phyloP scores from a whole-genome alignment of 2,113 vertebrate species.

The Xiphophorus couchianus region DNA sequence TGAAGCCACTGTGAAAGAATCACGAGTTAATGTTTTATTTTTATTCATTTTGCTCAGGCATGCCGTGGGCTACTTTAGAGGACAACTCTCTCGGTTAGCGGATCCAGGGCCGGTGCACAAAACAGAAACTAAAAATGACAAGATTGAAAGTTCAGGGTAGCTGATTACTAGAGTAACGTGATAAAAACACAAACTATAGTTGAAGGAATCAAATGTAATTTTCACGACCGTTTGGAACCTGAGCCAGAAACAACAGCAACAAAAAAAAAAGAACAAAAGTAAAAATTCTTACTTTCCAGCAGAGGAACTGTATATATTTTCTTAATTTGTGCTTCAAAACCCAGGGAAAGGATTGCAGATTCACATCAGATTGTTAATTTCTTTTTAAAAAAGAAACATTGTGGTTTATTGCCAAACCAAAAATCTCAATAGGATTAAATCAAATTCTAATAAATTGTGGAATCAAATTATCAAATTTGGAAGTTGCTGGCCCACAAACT shows the following conservation, averaged over 20 bases:
- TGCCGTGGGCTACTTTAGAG: background rate
- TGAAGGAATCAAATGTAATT: background rate
- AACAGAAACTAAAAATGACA: background rate
- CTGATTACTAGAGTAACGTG: background rate
- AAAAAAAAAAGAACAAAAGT: too few relatives aligned
- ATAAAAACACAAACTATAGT: background rate
- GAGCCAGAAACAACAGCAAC: background rate
- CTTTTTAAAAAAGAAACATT: too few relatives aligned
- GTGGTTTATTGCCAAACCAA: background rate
- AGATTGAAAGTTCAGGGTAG: background rate
- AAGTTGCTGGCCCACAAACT: background rate
- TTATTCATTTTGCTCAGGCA: background rate
- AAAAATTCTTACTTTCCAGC: too few relatives aligned
- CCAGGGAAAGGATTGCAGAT: too few relatives aligned
- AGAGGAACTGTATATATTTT: background rate
- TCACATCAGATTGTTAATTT: too few relatives aligned
- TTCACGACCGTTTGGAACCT: background rate
- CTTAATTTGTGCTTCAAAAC: background rate
- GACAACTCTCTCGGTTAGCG: background rate
- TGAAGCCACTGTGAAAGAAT: too few relatives aligned
- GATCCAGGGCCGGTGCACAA: background rate
- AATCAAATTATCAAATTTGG: background rate
- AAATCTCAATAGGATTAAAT: background rate
- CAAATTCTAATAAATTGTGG: background rate
- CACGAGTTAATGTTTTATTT: background rate